phyloP scores from a whole-genome alignment of 1,140 invertebrate genomes.

The Drosophila punjabiensis region DNA sequence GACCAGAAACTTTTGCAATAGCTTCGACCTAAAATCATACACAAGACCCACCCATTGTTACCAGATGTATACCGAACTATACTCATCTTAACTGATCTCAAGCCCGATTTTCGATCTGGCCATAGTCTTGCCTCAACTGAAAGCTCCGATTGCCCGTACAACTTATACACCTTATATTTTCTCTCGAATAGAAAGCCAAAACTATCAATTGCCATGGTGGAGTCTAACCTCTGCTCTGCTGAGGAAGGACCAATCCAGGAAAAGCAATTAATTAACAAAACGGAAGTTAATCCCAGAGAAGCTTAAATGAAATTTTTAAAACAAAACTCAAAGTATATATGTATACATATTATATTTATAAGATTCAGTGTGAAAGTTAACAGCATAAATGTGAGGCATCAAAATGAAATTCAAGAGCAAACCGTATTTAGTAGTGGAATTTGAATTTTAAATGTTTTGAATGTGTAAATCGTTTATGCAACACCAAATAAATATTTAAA shows the following conservation, averaged over 20 bases:
- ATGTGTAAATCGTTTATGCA: conserved; percentile 73
- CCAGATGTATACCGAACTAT: conserved; percentile 30
- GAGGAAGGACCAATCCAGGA: conserved; percentile 11
- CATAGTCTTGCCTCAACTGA: conserved; percentile 54
- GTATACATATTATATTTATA: conserved; percentile 53
- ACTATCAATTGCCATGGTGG: conserved; percentile 30
- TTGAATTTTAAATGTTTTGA: conserved; percentile 75
- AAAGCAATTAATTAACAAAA: conserved; percentile 42
- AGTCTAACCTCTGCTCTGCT: background rate
- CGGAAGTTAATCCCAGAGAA: conserved; percentile 22
- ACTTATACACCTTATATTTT: conserved; percentile 54
- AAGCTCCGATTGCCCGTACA: conserved; percentile 69
- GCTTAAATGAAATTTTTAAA: conserved; percentile 47
- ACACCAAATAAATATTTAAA: conserved; percentile 59
- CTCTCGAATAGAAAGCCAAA: conserved; percentile 20
- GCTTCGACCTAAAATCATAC: conserved; percentile 6
- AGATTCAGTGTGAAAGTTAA: conserved; percentile 78
- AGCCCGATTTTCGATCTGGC: conserved; percentile 62
- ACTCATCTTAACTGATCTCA: conserved; percentile 29
- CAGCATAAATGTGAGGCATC: conserved; percentile 71
- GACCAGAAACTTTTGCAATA: conserved; percentile 10
- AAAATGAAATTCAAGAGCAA: conserved; percentile 53
- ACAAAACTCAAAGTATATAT: conserved; percentile 51
- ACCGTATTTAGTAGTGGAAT: conserved; percentile 41
- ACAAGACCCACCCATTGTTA: conserved; percentile 66